Percentiles rank a stretch among this genome's conserved stretches.
These are phyloP conservation scores for Byasa hedistus DNA, from an alignment of 2,888 invertebrate genomes.

Conservation along the genomic window DNA sequence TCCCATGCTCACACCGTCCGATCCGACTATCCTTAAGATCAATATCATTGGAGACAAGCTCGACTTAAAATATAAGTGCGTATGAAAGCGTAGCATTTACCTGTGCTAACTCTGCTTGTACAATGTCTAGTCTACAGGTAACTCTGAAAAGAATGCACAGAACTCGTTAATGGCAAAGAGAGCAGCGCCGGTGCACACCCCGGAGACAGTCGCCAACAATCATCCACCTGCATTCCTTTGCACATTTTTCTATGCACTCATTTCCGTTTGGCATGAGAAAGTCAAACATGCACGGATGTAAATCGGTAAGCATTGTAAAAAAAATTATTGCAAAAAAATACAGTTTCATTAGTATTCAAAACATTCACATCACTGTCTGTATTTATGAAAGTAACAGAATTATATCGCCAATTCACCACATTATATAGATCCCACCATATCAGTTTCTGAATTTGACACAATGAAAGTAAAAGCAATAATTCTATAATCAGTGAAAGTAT, in stretches of 20 bases:
- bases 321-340: conserved; percentile 68
- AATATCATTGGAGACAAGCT: too few species aligned
- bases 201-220: conserved; percentile 16
- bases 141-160: conserved; percentile 78
- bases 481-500: too few species aligned
- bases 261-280: conserved; percentile 49
- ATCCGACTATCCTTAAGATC: too few species aligned
- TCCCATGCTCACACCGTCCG: too few species aligned
- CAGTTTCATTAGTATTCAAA: conserved; percentile 45
- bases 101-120: conserved; percentile 25
- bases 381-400: neutral
- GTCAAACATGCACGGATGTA: conserved; percentile 38
- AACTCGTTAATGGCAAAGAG: conserved; percentile 66
- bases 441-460: too few species aligned
- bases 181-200: conserved; percentile 43
- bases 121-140: conserved; percentile 58
- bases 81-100: conserved; percentile 12
- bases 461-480: too few species aligned
- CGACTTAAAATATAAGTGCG: too few species aligned
- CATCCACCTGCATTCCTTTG: conserved; percentile 71
- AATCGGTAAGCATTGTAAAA: conserved; percentile 38
- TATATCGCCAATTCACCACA: too few species aligned
- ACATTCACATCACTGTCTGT: neutral
- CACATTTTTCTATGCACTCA: conserved; percentile 77
- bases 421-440: too few species aligned